A percentile compares a stretch with the other conserved stretches of the same genome.
These are phyloP conservation scores for Listronotus bonariensis DNA, from an alignment of 1,140 invertebrate genomes.

Conservation along the genomic window DNA sequence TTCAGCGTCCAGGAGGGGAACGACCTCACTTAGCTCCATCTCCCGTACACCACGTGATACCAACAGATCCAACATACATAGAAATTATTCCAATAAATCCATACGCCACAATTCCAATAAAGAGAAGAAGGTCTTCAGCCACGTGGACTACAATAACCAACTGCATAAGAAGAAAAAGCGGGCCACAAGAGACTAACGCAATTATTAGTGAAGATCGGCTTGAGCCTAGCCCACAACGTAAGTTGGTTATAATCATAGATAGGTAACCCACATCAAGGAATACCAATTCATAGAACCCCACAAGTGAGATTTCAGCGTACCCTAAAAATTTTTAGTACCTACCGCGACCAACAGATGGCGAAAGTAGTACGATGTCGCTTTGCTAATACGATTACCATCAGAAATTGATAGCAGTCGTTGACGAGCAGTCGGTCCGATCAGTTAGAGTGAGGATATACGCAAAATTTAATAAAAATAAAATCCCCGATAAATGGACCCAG, in stretches of 20 bases:
- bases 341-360: too few species aligned
- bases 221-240: conserved; percentile 19
- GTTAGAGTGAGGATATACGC: too few species aligned
- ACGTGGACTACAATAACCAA: conserved; percentile 41
- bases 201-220: conserved; percentile 15
- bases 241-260: conserved; percentile 5
- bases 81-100: conserved; percentile 60
- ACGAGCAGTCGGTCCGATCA: too few species aligned
- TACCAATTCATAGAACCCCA: too few species aligned
- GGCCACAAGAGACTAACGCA: conserved; percentile 4
- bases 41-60: conserved; percentile 36
- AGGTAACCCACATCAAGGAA: background rate
- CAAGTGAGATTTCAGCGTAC: too few species aligned
- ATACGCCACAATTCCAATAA: conserved; percentile 53
- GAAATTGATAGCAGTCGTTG: too few species aligned
- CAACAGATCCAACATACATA: conserved; percentile 48
- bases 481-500: too few species aligned
- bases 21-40: conserved; percentile 30
- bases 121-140: conserved; percentile 40
- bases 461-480: too few species aligned
- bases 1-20: conserved; percentile 44
- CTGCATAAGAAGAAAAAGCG: conserved; percentile 37
- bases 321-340: too few species aligned
- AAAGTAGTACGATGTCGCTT: too few species aligned
- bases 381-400: too few species aligned